Conservation (phyloP, 92 coral and sea anemone genomes). For the Isaurus tuberculatus region DNA sequence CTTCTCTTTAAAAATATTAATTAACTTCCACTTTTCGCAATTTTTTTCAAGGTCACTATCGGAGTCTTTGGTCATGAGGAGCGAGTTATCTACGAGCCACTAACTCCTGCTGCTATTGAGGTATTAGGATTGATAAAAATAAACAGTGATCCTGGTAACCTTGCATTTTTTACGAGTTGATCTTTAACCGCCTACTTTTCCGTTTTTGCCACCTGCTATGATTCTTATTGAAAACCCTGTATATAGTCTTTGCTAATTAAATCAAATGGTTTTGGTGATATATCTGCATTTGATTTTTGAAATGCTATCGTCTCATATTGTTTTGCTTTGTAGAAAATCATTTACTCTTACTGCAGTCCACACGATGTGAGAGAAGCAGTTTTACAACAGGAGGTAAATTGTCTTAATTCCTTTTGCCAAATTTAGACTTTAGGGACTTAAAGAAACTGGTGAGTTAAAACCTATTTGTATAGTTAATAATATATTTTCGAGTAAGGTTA, state of each 20-base stretch:
- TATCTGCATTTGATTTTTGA: too few relatives aligned
- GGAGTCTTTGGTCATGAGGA: constrained; percentile 97
- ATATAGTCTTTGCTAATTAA: too few relatives aligned
- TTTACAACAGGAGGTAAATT: constrained; percentile 89
- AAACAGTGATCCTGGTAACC: too few relatives aligned
- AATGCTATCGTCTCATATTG: background rate
- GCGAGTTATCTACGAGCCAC: constrained; percentile 92
- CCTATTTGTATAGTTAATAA: too few relatives aligned
- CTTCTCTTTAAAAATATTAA: background rate
- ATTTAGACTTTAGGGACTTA: background rate
- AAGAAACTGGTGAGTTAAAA: background rate
- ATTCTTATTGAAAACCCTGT: too few relatives aligned
- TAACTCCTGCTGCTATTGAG: constrained; percentile 97
- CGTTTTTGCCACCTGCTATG: too few relatives aligned
- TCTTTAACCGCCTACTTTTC: too few relatives aligned
- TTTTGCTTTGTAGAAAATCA: constrained; percentile 78
- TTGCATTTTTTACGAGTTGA: too few relatives aligned
- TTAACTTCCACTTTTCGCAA: background rate
- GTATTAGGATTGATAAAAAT: too few relatives aligned
- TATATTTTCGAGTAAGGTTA: too few relatives aligned
- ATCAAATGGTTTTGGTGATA: too few relatives aligned
- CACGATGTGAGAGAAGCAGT: constrained; percentile 98
- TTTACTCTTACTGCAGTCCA: constrained; percentile 93
- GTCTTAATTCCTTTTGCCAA: background rate
- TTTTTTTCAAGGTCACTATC: constrained; percentile 78